phyloP scores from a whole-genome alignment of 2,888 invertebrate genomes.

The Stegana nigrithorax region DNA sequence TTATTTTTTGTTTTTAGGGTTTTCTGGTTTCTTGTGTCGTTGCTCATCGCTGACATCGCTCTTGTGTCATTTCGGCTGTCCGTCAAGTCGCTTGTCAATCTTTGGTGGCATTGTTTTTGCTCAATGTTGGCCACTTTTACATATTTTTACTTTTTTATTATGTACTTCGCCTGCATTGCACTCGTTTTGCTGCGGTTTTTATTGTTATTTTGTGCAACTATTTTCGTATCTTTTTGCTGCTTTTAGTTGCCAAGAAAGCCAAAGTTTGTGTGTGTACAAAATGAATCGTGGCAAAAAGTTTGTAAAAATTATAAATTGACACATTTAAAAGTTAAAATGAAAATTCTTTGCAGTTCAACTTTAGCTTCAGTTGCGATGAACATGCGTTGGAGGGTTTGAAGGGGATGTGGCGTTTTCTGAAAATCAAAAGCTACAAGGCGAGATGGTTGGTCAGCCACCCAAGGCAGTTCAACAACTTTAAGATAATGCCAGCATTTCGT shows the following conservation, averaged over 20 bases:
- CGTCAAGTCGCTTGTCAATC: constrained; percentile 31
- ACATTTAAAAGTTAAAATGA: constrained; percentile 32
- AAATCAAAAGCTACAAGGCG: no score
- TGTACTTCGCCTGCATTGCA: constrained; percentile 15
- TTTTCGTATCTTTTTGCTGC: constrained; percentile 24
- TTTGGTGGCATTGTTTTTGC: constrained; percentile 58
- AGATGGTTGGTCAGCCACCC: no score
- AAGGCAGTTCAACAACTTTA: no score
- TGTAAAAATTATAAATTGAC: constrained; percentile 34
- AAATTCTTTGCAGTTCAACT: constrained; percentile 18
- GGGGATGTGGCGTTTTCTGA: no score
- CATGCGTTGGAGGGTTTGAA: no score
- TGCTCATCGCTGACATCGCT: constrained; percentile 28
- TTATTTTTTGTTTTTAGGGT: constrained; percentile 46
- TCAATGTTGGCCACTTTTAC: constrained; percentile 28
- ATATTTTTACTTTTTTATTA: constrained; percentile 31
- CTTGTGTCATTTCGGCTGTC: constrained; percentile 47
- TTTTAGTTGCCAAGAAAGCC: background rate
- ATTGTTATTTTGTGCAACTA: constrained; percentile 29
- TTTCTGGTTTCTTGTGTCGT: constrained; percentile 26
- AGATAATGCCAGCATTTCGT: no score
- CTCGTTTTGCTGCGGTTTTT: constrained; percentile 29
- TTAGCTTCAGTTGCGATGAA: no score
- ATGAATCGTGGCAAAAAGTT: no score
- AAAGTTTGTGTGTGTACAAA: no score